Conservation (phyloP, 2,888 invertebrate species). For the Erebia epiphron region DNA sequence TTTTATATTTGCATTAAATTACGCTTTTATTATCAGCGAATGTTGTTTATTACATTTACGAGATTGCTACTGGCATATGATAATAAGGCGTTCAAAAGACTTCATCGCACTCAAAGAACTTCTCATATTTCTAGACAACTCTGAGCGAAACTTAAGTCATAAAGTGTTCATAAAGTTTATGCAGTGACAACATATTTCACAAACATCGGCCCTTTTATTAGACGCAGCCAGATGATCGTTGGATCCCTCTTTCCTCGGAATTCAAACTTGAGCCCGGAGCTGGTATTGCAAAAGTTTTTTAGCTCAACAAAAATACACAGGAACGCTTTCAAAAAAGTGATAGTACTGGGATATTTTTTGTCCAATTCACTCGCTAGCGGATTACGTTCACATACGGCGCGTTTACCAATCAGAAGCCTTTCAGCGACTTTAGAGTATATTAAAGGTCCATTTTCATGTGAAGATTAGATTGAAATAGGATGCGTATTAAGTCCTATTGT, state of each 20-base stretch:
- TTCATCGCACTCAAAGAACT: constrained; percentile 51
- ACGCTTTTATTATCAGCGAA: constrained; percentile 40
- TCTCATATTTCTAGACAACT: constrained; percentile 61
- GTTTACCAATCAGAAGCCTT: constrained; percentile 67
- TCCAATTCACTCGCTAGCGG: constrained; percentile 56
- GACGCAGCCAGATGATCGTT: constrained; percentile 71
- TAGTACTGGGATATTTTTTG: constrained; percentile 63
- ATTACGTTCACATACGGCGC: constrained; percentile 65
- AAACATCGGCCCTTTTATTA: constrained; percentile 74
- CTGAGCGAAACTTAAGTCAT: constrained; percentile 68
- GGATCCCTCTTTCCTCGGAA: constrained; percentile 63
- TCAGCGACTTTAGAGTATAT: constrained; percentile 53
- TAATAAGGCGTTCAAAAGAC: constrained; percentile 51
- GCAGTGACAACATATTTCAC: constrained; percentile 80
- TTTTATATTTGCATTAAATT: constrained; percentile 41
- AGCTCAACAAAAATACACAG: constrained; percentile 79
- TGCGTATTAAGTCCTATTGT: constrained; percentile 25
- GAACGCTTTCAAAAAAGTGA: constrained; percentile 79
- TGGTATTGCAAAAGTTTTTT: constrained; percentile 80
- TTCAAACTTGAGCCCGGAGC: constrained; percentile 70
- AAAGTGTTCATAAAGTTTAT: constrained; percentile 80
- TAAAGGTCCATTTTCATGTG: constrained; percentile 44
- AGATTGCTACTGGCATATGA: constrained; percentile 51
- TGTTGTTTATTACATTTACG: constrained; percentile 45
- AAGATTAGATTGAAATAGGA: constrained; percentile 36